Evolutionary conservation across 2,797 vertebrate genomes (phyloP).

Genomic region (Ataeniobius toweri): DNA sequence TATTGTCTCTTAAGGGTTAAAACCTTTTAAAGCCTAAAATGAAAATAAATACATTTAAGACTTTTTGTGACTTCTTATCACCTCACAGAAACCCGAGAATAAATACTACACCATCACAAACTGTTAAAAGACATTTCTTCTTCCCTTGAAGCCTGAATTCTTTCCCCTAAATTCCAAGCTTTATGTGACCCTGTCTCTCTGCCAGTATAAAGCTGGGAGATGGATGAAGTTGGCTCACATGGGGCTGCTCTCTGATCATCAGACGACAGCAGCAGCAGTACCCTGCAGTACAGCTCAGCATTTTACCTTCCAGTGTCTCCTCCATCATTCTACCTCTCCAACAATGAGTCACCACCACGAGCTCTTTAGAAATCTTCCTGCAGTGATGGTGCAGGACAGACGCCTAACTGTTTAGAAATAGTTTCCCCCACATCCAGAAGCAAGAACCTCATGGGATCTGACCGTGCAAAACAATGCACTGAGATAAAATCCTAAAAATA

Average conservation of each 20-base stretch:
- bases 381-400: conserved; percentile 34
- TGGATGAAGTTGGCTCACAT: conserved; percentile 32
- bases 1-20: too few species aligned
- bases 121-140: not conserved
- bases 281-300: conserved; percentile 66
- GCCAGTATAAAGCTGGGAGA: conserved; percentile 14
- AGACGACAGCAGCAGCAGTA: conserved; percentile 32
- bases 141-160: not conserved
- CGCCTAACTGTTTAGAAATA: conserved; percentile 8
- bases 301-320: conserved; percentile 58
- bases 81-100: not conserved
- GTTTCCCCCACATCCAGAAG: conserved; percentile 6
- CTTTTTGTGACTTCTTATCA: not conserved
- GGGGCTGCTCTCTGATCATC: conserved; percentile 44
- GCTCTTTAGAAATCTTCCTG: conserved; percentile 42
- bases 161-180: conserved; percentile 12
- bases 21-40: not conserved
- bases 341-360: conserved; percentile 62
- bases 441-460: conserved; percentile 23
- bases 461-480: conserved; percentile 26
- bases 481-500: conserved; percentile 58
- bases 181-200: not conserved
- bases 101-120: not conserved
- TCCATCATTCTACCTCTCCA: conserved; percentile 46
- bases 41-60: not conserved